Evolutionary conservation across 2,888 invertebrate species (phyloP).

Genomic region (Coelogynopora nodosa): DNA sequence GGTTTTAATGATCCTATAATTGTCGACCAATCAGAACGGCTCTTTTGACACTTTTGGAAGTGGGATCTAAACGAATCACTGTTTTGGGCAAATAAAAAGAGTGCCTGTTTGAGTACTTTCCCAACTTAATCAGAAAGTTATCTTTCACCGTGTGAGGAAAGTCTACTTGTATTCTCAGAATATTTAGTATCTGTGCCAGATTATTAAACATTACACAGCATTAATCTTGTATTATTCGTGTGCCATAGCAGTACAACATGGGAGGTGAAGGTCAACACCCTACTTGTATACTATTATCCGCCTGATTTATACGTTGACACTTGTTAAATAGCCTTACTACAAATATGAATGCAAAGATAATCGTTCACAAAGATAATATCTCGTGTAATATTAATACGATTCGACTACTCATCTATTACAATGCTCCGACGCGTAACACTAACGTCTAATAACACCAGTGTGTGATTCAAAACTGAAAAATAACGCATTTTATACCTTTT

Average conservation of each 20-base stretch:
- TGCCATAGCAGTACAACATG: too few relatives aligned
- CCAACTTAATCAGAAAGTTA: background rate
- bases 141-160: too few relatives aligned
- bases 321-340: background rate
- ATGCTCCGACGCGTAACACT: background rate
- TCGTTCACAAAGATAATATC: background rate
- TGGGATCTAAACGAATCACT: too few relatives aligned
- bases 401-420: background rate
- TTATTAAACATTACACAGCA: too few relatives aligned
- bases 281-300: too few relatives aligned
- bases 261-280: too few relatives aligned
- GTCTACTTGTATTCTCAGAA: too few relatives aligned
- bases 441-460: background rate
- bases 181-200: too few relatives aligned
- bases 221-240: too few relatives aligned
- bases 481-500: background rate
- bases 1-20: too few relatives aligned
- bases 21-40: too few relatives aligned
- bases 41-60: background rate
- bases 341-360: background rate
- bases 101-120: background rate
- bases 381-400: background rate
- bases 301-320: background rate
- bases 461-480: background rate
- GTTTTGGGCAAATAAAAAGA: background rate